Conservation (phyloP, 1,140 invertebrate species). For the Dufourea novaeangliae region DNA sequence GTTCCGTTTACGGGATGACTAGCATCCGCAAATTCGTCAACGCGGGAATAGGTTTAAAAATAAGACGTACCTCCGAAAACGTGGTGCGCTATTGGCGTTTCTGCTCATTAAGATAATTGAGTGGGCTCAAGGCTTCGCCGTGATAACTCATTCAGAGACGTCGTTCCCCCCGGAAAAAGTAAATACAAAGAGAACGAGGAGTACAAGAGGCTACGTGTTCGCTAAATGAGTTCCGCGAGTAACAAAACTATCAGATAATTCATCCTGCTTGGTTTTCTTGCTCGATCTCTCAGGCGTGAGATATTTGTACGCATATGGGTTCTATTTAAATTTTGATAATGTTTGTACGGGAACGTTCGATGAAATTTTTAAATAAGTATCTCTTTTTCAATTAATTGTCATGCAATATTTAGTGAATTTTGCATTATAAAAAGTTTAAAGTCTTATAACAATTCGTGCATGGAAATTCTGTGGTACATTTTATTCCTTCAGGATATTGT, state of each 20-base stretch:
- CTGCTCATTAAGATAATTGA: slow-evolving; percentile 69
- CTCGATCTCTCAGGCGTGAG: neutral
- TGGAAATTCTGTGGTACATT: too few species aligned
- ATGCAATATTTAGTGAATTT: neutral
- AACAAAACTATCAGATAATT: slow-evolving; percentile 36
- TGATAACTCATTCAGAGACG: slow-evolving; percentile 64
- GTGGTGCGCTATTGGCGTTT: slow-evolving; percentile 57
- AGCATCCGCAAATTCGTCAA: slow-evolving; percentile 65
- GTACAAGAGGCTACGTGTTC: slow-evolving; percentile 39
- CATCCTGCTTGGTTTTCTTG: slow-evolving; percentile 1
- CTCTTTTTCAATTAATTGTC: too few species aligned
- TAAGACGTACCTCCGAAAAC: slow-evolving; percentile 54
- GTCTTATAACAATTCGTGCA: too few species aligned
- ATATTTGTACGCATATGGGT: neutral
- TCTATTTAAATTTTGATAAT: neutral
- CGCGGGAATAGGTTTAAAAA: slow-evolving; percentile 62
- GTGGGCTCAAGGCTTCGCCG: slow-evolving; percentile 40
- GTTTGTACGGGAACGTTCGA: too few species aligned
- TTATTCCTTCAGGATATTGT: too few species aligned
- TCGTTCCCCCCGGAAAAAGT: slow-evolving; percentile 49
- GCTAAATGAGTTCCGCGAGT: slow-evolving; percentile 31
- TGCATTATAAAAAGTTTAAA: neutral
- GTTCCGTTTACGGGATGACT: slow-evolving; percentile 8
- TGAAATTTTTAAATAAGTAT: too few species aligned
- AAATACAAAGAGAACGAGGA: slow-evolving; percentile 47